Conservation (phyloP, 2,113 vertebrate species). For the Dicrurus megarhynchus region DNA sequence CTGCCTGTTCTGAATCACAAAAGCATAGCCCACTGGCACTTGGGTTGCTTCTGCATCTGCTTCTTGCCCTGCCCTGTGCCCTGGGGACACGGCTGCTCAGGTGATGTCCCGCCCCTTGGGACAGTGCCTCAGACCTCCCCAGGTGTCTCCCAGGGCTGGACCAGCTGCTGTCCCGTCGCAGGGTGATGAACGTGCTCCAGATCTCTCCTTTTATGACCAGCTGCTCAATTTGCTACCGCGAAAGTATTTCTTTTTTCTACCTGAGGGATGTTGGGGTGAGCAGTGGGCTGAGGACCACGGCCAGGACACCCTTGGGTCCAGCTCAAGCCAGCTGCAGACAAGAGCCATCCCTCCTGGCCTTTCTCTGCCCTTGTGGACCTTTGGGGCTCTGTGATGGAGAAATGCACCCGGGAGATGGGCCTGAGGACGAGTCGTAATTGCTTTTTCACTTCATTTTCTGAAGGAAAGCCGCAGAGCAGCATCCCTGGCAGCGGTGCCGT, state of each 20-base stretch:
- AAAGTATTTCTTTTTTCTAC: not conserved
- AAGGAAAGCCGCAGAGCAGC: not conserved
- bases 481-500: accelerated
- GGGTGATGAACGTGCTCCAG: not conserved
- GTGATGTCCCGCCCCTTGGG: not conserved
- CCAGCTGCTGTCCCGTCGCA: accelerated
- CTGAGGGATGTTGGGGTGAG: not conserved
- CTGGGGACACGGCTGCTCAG: not conserved
- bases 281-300: accelerated
- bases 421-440: too few relatives aligned
- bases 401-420: not conserved
- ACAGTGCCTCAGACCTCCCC: not conserved
- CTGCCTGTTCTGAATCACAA: conserved; percentile 50
- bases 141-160: not conserved
- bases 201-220: not conserved
- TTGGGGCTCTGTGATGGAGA: not conserved
- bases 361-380: not conserved
- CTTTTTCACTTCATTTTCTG: not conserved
- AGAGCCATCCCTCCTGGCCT: accelerated
- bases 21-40: not conserved
- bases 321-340: not conserved
- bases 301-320: too few relatives aligned
- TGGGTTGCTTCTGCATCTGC: not conserved
- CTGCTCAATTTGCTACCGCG: not conserved
- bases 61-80: not conserved